Conservation (phyloP, 2,888 invertebrate genomes). For the Mantis religiosa region DNA sequence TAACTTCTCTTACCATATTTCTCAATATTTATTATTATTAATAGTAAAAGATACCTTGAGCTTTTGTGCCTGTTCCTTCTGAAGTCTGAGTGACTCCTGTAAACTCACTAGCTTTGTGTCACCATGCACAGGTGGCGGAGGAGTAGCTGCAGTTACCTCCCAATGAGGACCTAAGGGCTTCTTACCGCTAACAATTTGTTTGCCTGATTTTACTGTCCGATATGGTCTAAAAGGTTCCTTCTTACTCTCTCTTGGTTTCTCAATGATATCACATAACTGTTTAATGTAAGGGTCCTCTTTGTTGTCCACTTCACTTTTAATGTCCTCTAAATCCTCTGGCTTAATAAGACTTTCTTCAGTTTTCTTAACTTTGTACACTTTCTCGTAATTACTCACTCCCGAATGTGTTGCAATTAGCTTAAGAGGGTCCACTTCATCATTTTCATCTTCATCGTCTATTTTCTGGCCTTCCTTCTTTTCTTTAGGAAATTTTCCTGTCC, state of each 20-base stretch:
- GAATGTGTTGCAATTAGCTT: conserved; percentile 54
- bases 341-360: conserved; percentile 49
- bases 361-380: conserved; percentile 29
- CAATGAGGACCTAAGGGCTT: conserved; percentile 42
- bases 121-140: conserved; percentile 54
- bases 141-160: conserved; percentile 62
- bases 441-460: conserved; percentile 49
- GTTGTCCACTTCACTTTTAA: not conserved
- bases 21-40: no score
- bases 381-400: conserved; percentile 30
- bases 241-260: conserved; percentile 32
- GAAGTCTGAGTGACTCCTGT: conserved; percentile 55
- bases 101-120: conserved; percentile 51
- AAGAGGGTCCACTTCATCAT: conserved; percentile 53
- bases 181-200: not conserved
- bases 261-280: conserved; percentile 53
- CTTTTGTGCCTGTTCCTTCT: conserved; percentile 48
- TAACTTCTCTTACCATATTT: no score
- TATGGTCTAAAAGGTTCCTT: conserved; percentile 54
- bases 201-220: conserved; percentile 45
- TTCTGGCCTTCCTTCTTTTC: not conserved
- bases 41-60: no score
- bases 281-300: conserved; percentile 47
- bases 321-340: conserved; percentile 46
- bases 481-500: conserved; percentile 42